A percentile compares a stretch with the other conserved stretches of the same genome.
Conservation (phyloP, 2,113 vertebrate genomes). For the Centrocercus urophasianus region DNA sequence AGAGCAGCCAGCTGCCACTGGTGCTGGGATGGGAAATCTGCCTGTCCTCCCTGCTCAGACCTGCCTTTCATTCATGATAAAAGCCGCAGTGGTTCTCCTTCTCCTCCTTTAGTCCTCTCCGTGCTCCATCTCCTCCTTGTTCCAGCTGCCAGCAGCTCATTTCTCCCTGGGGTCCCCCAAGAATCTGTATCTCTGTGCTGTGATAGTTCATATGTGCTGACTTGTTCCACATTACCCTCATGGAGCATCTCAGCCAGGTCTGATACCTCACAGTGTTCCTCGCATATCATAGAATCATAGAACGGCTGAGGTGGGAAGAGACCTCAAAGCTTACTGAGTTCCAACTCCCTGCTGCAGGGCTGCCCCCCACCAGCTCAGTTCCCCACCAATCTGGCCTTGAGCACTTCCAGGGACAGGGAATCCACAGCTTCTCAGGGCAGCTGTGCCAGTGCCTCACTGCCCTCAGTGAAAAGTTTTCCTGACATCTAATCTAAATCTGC, state of each 20-base stretch:
- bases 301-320: fast-evolving
- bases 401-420: too few species aligned
- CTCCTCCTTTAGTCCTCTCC: background rate
- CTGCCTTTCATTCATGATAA: background rate
- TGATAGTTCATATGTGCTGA: background rate
- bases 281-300: background rate
- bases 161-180: background rate
- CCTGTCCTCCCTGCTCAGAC: background rate
- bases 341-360: too few species aligned
- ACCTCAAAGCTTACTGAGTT: too few species aligned
- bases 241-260: background rate
- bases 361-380: too few species aligned
- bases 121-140: background rate
- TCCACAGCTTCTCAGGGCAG: too few species aligned
- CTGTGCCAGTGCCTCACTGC: too few species aligned
- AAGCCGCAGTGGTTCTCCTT: background rate
- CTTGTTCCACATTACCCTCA: background rate
- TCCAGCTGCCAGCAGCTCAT: background rate
- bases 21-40: background rate
- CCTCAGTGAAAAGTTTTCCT: too few species aligned
- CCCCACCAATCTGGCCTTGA: too few species aligned
- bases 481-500: too few species aligned
- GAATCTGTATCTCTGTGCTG: background rate
- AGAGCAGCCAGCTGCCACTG: background rate
- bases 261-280: background rate